Conservation (phyloP, 2,113 vertebrate genomes). For the Syngnathus typhle region DNA sequence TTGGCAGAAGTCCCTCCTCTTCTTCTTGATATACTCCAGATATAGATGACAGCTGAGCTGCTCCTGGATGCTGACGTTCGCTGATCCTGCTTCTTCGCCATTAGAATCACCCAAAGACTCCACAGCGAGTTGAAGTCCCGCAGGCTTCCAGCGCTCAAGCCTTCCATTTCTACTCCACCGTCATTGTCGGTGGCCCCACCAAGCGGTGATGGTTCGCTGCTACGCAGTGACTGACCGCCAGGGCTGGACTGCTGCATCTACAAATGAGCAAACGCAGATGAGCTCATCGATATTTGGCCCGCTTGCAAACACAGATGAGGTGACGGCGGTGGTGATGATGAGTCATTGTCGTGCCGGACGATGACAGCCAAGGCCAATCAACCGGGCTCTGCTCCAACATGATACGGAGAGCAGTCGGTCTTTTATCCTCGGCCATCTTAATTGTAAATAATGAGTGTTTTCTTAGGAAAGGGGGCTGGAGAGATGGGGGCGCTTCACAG, state of each 20-base stretch:
- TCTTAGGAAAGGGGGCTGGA: constrained; percentile 19
- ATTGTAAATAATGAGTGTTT: constrained; percentile 66
- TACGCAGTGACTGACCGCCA: constrained; percentile 96
- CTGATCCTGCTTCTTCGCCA: constrained; percentile 52
- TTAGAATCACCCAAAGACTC: constrained; percentile 71
- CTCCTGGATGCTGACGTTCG: constrained; percentile 65
- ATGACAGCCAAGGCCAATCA: constrained; percentile 1
- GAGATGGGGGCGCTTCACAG: constrained; percentile 38
- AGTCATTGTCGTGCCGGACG: background rate
- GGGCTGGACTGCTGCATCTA: constrained; percentile 97
- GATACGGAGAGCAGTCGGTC: constrained; percentile 20
- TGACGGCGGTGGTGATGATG: background rate
- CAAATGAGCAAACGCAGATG: constrained; percentile 16
- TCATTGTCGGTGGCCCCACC: constrained; percentile 84
- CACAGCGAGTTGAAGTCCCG: constrained; percentile 78
- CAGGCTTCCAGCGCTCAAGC: constrained; percentile 69
- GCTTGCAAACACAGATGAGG: background rate
- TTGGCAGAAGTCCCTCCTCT: constrained; percentile 85
- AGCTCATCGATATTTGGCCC: background rate
- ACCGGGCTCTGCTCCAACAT: constrained; percentile 3
- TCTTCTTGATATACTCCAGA: constrained; percentile 83
- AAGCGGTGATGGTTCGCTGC: constrained; percentile 91
- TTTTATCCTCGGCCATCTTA: constrained; percentile 48
- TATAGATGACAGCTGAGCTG: constrained; percentile 34
- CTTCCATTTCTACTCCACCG: constrained; percentile 80